Evolutionary conservation across 2,888 invertebrate genomes (phyloP), one percentile per base, ranked within the genome.

Genomic region (Oscheius myriophilus): DNA sequence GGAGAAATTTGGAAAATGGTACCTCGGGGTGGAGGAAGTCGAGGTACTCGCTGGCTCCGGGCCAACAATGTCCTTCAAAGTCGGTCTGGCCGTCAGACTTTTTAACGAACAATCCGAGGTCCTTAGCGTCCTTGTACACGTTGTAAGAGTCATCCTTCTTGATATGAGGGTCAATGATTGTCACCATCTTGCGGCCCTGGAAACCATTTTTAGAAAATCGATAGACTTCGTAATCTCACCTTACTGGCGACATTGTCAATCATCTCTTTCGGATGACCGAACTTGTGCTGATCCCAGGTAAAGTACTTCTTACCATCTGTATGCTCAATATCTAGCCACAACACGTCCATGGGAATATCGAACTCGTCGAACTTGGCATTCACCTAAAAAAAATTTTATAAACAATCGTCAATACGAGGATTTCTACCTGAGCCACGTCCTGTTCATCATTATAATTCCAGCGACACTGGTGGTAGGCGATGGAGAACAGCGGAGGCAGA

Each of bases 11-110:
- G 18, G 18, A n/a, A 39, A 55, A 39, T 18, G 16, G 16, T 26
- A 93, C 93, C 42, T 89, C 91, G 0, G 96, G 95, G 87, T 95
- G 92, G 82, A 94, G 91, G 87, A 96, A 95, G 87, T 99, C 98
- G 11, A 93, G 90, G 89, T 97, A 99, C 33, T 93, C 93, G 0
- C 96, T 93, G 0, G 96, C 90, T 33, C 89, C 89, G 0, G 98
- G 98, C 98, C 98, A 99, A 86, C 98, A 99, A 95, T 96, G 97
- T 71, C 97, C 92, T 89, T 98, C 97, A 87, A 94, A 98, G 79
- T 95, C 95, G 76, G 91, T 92, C 14, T 42, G 51, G 12, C 93
- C 94, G 76, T 95, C 93, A 74, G 92, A 92, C 73, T 92, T 92
- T 87, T 97, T 96, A 0, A 95, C 92, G 80, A 95, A 96, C 83